phyloP scores from a whole-genome alignment of 2,113 vertebrate species.

The Polyodon spathula region DNA sequence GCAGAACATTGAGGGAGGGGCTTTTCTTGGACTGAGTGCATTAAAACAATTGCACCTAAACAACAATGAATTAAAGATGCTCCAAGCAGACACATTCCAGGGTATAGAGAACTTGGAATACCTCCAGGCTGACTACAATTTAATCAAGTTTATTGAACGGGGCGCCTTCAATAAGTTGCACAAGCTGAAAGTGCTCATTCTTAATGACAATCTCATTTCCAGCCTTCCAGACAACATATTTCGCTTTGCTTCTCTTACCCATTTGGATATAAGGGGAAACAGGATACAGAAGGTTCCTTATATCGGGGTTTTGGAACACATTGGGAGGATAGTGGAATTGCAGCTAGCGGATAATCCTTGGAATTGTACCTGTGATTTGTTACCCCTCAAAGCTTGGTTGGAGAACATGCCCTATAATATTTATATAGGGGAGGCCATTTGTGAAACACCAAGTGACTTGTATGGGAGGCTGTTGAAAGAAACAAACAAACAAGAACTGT shows the following conservation, averaged over 20 bases:
- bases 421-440: conserved; percentile 95
- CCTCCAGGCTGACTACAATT: conserved; percentile 98
- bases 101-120: conserved; percentile 98
- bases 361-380: conserved; percentile 95
- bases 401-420: conserved; percentile 99
- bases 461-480: conserved; percentile 92
- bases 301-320: conserved; percentile 92
- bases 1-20: conserved; percentile 94
- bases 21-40: conserved; percentile 84
- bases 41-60: conserved; percentile 97
- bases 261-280: conserved; percentile 96
- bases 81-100: conserved; percentile 90
- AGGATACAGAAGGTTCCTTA: conserved; percentile 94
- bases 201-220: conserved; percentile 95
- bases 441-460: conserved; percentile 89
- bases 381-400: conserved; percentile 92
- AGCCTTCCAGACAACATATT: conserved; percentile 96
- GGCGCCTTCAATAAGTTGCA: conserved; percentile 98
- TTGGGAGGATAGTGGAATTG: conserved; percentile 87
- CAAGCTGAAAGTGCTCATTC: conserved; percentile 92
- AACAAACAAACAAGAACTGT: conserved; percentile 92
- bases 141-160: conserved; percentile 95
- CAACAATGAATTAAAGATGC: conserved; percentile 95
- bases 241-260: conserved; percentile 92
- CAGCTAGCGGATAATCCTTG: conserved; percentile 96